Evolutionary conservation across 1,140 invertebrate genomes (phyloP), one percentile per base, ranked within the genome.

Genomic region (Phocides pigmalion): DNA sequence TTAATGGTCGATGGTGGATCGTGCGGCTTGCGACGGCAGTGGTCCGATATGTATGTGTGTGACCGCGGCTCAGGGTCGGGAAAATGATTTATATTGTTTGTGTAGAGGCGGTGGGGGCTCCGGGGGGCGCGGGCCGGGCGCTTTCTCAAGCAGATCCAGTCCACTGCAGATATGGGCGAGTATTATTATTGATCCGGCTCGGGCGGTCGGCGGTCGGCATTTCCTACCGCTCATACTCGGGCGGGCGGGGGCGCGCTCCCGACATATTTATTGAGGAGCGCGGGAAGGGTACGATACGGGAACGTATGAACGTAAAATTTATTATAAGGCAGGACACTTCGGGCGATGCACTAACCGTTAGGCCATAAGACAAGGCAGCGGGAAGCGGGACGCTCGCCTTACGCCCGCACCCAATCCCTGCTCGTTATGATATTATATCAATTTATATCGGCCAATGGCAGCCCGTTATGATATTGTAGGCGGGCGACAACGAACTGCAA

Each of bases 381-480:
- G 66, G 68, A 76, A 65, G 62, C 65, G 70, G 59, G 63, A 74
- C 62, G 73, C 67, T 73, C 64, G 70, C 61, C 72, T 70, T 75
- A 28, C 73, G 42, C 79, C 72, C 77, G 81, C 79, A 73, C 46
- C 90, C 90, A 92, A 92, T 91, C 77, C 76, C 62, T 51, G 42
- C 46, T 20, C 80, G 89, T 90, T 92, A 91, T 92, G 91, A 92
- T 91, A 92, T 92, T 87, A 92, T 92, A 92, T 92, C 85, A 87
- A 59, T 49, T 84, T 78, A 83, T 89, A 82, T 80, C 79, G 68
- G 66, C 91, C 91, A 92, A 92, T 92, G 64, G 77, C 62, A 46
- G 67, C 61, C 47, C 88, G 89, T 91, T 91, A 91, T 91, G 90
- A 91, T 87, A 92, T 92, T 91, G 81, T 81, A 82, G 86, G 86